Base-by-base conservation (phyloP, 2,888 invertebrate genomes). In the Pyrochroa serraticornis region DNA sequence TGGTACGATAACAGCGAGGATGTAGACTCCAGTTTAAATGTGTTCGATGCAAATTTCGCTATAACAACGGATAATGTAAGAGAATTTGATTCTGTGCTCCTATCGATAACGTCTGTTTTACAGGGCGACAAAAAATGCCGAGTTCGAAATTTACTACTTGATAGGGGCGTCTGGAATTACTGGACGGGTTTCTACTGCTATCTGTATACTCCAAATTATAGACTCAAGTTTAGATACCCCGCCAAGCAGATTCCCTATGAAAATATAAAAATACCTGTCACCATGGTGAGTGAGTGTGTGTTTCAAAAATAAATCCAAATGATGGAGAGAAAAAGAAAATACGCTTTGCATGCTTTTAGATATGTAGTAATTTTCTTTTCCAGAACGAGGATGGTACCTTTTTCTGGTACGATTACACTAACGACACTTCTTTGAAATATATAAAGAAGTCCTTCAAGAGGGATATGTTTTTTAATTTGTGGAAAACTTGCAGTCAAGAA, bases 391-490 rank as follows among this genome's bases (percentile, higher is more conserved):
- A 56, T 45, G 37, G 12, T 6, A 14, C 9, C 3, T 7, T 32
- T 32, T 37, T 58, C 14, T 58, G 44, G 49, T 60, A 50, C n/a
- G 58, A 65, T 47, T 58, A 63, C 31, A 50, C 53, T 1, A 55
- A 60, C 47, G 44, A 43, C 13, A 60, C 54, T 6, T 53, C 66
- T 10, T 43, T 67, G 22, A 10, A 54, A 8, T 49, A 67, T n/a
- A 66, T 78, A n/a, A 61, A 49, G 38, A 37, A 56, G 10, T 70
- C 72, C 2, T 77, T 77, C 58, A 70, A 58, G 58, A 66, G 64
- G 0, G 59, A 68, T 3, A 57, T 56, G 3, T 65, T 70, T 14
- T 75, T 69, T 58, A 51, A 68, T 8, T 72, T 76, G 48, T 77
- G 73, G 69, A 5, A 68, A 8, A 64, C 64, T 6, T 78, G 78